These are phyloP conservation scores for Musca domestica DNA, from an alignment of 1,140 invertebrate genomes.

Conservation along the genomic window DNA sequence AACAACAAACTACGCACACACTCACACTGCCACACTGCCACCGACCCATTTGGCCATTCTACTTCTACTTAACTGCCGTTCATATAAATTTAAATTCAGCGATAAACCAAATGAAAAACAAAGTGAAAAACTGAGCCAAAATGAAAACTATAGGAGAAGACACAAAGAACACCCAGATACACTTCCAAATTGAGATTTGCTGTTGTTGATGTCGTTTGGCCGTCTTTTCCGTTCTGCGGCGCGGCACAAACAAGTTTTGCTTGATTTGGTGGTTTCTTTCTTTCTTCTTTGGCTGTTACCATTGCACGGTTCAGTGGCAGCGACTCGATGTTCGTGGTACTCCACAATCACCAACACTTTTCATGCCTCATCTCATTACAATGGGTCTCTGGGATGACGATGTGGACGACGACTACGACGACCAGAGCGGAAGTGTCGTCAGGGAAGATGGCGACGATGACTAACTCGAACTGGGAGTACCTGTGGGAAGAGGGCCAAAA, in stretches of 20 bases:
- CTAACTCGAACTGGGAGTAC: too few species aligned
- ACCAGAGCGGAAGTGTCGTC: not conserved
- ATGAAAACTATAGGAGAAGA: conserved; percentile 7
- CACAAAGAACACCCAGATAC: not conserved
- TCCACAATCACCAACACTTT: conserved; percentile 8
- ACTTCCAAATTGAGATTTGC: not conserved
- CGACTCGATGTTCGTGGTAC: not conserved
- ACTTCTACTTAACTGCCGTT: too few species aligned
- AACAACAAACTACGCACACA: not conserved
- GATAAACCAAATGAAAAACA: conserved; percentile 8
- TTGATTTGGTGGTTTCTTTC: conserved; percentile 1
- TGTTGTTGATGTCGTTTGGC: not conserved
- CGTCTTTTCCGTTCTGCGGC: not conserved
- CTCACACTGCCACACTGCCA: not conserved
- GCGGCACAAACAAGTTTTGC: not conserved
- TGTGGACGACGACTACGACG: not conserved
- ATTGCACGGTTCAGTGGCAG: conserved; percentile 6
- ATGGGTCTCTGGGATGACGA: not conserved
- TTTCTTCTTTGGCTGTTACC: not conserved
- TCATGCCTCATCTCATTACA: conserved; percentile 15
- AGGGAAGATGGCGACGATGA: too few species aligned
- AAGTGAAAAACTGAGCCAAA: conserved; percentile 4
- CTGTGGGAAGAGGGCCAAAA: not conserved
- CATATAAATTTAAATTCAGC: conserved; percentile 14
- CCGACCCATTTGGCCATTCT: too few species aligned